A percentile compares a stretch with the other conserved stretches of the same genome.
Conservation (phyloP, 92 coral and sea anemone species). For the Zoanthus sociatus region DNA sequence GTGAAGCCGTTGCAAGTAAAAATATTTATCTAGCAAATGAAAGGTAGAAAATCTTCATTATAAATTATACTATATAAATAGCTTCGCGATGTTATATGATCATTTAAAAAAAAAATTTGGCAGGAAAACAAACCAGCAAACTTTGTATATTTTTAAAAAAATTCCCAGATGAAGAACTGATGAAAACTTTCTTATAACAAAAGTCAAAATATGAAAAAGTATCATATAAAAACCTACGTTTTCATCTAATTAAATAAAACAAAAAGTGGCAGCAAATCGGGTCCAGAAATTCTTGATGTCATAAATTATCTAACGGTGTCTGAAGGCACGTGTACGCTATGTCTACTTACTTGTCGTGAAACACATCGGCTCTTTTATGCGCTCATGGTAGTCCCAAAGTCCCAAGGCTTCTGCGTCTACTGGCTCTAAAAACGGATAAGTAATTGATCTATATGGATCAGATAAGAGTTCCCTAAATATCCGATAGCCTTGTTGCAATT, state of each 20-base stretch:
- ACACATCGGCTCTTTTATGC: constrained; percentile 95
- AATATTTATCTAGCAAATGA: not conserved
- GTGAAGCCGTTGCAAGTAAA: not conserved
- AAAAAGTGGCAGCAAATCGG: not conserved
- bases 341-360: constrained; percentile 86
- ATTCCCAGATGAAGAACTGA: not conserved
- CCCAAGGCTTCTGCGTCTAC: constrained; percentile 95
- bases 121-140: not conserved
- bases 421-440: constrained; percentile 97
- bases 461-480: constrained; percentile 82
- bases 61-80: not conserved
- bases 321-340: constrained; percentile 41
- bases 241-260: not conserved
- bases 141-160: not conserved
- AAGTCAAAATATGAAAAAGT: not conserved
- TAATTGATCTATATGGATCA: constrained; percentile 86
- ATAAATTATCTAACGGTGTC: constrained; percentile 13
- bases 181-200: not conserved
- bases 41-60: not conserved
- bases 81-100: not conserved
- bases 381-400: constrained; percentile 93
- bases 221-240: not conserved
- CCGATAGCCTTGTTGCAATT: constrained; percentile 95
- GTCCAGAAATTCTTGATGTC: not conserved
- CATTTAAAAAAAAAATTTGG: not conserved